Conservation (phyloP, 1,140 invertebrate species). For the Sitobion miscanthi region DNA sequence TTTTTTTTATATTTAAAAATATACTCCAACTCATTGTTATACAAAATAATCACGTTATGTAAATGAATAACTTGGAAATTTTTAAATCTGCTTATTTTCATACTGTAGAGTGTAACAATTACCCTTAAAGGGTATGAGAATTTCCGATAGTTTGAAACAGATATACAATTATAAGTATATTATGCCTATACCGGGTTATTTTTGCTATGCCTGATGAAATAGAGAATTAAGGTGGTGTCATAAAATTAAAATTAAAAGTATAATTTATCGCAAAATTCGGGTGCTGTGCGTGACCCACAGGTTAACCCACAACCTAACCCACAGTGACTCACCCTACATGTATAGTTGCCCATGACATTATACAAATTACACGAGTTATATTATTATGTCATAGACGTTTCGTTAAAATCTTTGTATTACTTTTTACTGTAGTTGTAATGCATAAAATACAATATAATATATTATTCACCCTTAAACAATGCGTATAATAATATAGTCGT, state of each 20-base stretch:
- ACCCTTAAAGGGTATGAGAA: neutral
- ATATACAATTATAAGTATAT: neutral
- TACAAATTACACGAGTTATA: neutral
- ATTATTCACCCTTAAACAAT: neutral
- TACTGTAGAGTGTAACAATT: neutral
- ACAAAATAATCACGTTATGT: too few relatives aligned
- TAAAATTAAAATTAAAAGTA: neutral
- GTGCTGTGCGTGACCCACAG: neutral
- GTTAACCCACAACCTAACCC: too few relatives aligned
- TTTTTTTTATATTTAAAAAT: too few relatives aligned
- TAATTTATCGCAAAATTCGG: neutral
- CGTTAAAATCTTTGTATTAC: neutral
- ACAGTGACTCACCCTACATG: neutral
- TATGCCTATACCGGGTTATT: neutral
- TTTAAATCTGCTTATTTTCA: neutral
- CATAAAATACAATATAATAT: neutral
- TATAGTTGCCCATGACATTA: neutral
- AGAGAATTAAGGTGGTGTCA: neutral
- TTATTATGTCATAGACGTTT: neutral
- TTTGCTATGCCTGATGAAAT: neutral
- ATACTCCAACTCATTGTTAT: too few relatives aligned
- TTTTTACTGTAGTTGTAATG: neutral
- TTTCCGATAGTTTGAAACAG: neutral
- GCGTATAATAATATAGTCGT: neutral
- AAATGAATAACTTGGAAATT: too few relatives aligned